Conservation (phyloP, 2,113 vertebrate species). For the Chascanopsetta lugubris region DNA sequence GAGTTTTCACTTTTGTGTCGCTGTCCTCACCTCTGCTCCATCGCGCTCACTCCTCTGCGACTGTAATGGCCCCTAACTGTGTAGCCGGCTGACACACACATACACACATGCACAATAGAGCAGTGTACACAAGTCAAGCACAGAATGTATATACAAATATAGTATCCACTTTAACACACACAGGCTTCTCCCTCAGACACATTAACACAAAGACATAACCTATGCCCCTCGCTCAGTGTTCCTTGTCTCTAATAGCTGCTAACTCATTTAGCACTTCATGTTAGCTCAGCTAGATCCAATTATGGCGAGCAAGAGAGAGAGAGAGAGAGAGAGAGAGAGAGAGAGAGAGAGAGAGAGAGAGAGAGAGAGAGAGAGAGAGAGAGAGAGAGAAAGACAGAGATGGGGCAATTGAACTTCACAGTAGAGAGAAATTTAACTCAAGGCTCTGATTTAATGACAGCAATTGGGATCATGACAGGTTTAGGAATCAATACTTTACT, state of each 20-base stretch:
- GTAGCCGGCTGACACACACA: constrained; percentile 18
- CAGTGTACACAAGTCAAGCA: not conserved
- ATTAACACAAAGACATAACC: constrained; percentile 38
- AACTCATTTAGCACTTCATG: constrained; percentile 74
- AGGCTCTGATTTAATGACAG: constrained; percentile 23
- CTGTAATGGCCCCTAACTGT: constrained; percentile 23
- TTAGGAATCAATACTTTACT: not conserved
- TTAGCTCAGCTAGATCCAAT: constrained; percentile 75
- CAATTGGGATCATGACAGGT: not conserved
- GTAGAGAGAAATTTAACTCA: constrained; percentile 46
- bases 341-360: constrained; percentile 47
- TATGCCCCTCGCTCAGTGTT: constrained; percentile 55
- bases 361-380: constrained; percentile 52
- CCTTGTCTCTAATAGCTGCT: constrained; percentile 65
- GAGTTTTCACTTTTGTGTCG: constrained; percentile 55
- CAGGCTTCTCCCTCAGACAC: constrained; percentile 1
- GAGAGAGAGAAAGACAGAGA: constrained; percentile 59
- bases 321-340: constrained; percentile 57
- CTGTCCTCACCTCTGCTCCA: constrained; percentile 48
- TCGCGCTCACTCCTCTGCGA: constrained; percentile 25
- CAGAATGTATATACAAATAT: constrained; percentile 9
- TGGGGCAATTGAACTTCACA: constrained; percentile 62
- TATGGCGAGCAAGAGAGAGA: constrained; percentile 52
- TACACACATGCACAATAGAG: not conserved
- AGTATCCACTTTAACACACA: constrained; percentile 1